Percentiles rank a stretch among this genome's conserved stretches.
Evolutionary conservation across 2,888 invertebrate species (phyloP).

Genomic region (Nasonia oneida): DNA sequence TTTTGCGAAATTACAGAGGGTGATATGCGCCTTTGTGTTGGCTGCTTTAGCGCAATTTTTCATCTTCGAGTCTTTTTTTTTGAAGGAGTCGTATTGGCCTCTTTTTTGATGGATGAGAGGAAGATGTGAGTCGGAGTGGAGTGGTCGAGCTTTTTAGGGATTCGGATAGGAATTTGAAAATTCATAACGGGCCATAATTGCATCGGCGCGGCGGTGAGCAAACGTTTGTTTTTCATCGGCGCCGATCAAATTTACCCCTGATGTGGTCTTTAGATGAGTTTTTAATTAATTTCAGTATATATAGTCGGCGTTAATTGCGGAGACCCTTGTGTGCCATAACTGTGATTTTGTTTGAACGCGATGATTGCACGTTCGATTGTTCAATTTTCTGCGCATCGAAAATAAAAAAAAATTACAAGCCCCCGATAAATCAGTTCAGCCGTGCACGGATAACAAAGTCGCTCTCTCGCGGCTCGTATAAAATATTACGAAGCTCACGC

Average conservation of each 20-base stretch:
- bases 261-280: conserved; percentile 9
- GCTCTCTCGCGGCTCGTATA: not conserved
- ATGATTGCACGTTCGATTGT: not conserved
- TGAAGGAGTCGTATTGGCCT: not conserved
- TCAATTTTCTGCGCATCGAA: not conserved
- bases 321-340: not conserved
- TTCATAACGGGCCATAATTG: not conserved
- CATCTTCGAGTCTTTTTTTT: not conserved
- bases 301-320: not conserved
- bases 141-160: not conserved
- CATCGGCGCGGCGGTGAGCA: not conserved
- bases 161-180: not conserved
- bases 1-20: conserved; percentile 25
- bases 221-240: conserved; percentile 46
- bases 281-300: conserved; percentile 35
- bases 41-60: not conserved
- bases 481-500: conserved; percentile 22
- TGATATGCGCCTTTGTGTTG: not conserved
- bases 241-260: conserved; percentile 4
- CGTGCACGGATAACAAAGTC: not conserved
- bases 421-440: conserved; percentile 15
- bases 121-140: not conserved
- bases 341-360: not conserved
- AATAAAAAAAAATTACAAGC: no score
- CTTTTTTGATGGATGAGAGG: not conserved